Conservation (phyloP, 2,797 vertebrate species). For the Smutsia gigantea region DNA sequence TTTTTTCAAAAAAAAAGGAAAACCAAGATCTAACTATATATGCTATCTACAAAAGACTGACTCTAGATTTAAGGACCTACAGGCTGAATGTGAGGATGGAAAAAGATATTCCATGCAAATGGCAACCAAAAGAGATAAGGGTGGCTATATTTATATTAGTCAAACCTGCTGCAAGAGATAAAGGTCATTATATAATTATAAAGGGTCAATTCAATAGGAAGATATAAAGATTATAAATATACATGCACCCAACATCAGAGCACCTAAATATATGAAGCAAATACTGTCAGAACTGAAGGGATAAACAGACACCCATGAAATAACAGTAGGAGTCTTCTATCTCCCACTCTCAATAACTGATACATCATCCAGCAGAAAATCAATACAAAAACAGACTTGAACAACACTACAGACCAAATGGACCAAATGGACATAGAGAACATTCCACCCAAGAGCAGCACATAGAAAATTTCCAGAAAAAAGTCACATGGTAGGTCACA, state of each 20-base stretch:
- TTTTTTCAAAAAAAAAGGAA: not conserved
- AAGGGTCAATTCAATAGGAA: not conserved
- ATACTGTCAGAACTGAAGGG: not conserved
- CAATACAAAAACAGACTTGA: not conserved
- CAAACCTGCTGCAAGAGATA: not conserved
- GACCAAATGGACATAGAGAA: not conserved
- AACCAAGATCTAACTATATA: not conserved
- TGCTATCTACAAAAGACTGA: not conserved
- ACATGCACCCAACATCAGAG: not conserved
- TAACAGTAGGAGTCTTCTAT: not conserved
- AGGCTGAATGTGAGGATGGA: not conserved
- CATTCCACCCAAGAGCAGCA: not conserved
- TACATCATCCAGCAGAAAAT: not conserved
- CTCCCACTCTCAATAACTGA: not conserved
- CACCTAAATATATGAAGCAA: not conserved
- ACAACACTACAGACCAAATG: not conserved
- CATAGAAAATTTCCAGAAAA: not conserved
- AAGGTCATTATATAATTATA: not conserved
- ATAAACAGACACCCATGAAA: not conserved
- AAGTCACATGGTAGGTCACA: not conserved
- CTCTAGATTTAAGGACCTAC: not conserved
- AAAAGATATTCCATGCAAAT: too few relatives aligned
- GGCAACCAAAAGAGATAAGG: not conserved
- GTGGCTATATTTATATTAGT: not conserved
- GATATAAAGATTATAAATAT: not conserved